Evolutionary conservation across 1,140 invertebrate species (phyloP).

Genomic region (Musca vetustissima): DNA sequence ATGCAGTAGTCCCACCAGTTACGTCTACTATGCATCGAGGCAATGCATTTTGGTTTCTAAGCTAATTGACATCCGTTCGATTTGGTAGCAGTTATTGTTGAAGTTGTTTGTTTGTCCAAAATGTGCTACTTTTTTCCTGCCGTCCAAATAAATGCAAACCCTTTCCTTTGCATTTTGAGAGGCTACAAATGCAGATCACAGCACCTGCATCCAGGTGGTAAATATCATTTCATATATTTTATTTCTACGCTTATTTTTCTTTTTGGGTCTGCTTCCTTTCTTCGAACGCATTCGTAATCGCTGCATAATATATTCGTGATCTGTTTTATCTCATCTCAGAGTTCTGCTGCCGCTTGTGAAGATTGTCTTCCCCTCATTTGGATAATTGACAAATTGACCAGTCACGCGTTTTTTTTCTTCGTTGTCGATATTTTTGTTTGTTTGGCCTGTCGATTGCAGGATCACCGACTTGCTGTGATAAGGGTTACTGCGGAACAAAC

Average conservation of each 20-base stretch:
- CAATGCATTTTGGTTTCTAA: constrained; percentile 10
- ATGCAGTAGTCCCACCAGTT: neutral
- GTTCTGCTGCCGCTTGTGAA: neutral
- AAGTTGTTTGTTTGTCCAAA: neutral
- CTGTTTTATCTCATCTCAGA: neutral
- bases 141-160: neutral
- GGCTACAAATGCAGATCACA: neutral
- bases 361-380: constrained; percentile 36
- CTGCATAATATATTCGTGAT: constrained; percentile 12
- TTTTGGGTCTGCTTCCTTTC: neutral
- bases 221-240: constrained; percentile 7
- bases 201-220: constrained; percentile 52
- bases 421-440: neutral
- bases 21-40: too few species aligned
- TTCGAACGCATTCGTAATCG: neutral
- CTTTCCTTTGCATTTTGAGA: too few species aligned
- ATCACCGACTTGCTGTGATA: too few species aligned
- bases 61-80: constrained; percentile 22
- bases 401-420: constrained; percentile 14
- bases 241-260: neutral
- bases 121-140: neutral
- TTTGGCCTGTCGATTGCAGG: neutral
- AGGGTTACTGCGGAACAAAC: too few species aligned
- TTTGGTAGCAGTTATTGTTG: neutral
- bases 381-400: constrained; percentile 56